These are phyloP conservation scores for Xenopus borealis DNA, from an alignment of 2,113 vertebrate genomes.

Conservation along the genomic window DNA sequence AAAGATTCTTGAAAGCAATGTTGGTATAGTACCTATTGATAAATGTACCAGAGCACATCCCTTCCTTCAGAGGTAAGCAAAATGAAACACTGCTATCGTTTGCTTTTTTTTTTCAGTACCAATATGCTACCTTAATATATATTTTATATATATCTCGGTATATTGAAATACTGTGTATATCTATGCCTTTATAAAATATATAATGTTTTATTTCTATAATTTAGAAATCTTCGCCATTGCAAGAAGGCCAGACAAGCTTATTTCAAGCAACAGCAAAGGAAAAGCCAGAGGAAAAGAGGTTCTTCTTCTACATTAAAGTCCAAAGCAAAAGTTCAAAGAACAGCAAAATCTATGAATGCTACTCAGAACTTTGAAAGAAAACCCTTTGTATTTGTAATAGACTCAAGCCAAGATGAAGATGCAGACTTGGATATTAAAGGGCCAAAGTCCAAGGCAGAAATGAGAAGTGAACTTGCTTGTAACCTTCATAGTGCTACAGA, in stretches of 20 bases:
- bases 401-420: slow-evolving; percentile 13
- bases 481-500: background rate
- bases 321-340: background rate
- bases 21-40: background rate
- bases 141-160: background rate
- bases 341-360: background rate
- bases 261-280: background rate
- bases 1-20: background rate
- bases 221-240: slow-evolving; percentile 19
- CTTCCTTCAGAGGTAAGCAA: slow-evolving; percentile 27
- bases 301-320: background rate
- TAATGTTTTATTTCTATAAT: background rate
- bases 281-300: background rate
- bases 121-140: background rate
- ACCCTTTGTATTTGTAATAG: background rate
- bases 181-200: background rate
- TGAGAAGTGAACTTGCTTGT: background rate
- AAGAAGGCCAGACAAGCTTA: background rate
- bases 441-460: background rate
- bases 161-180: no score
- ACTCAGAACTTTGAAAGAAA: background rate
- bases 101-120: background rate
- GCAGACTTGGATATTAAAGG: background rate
- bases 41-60: slow-evolving; percentile 8
- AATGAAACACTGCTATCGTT: background rate